Conservation (phyloP, 2,113 vertebrate genomes). For the Pterocles gutturalis region DNA sequence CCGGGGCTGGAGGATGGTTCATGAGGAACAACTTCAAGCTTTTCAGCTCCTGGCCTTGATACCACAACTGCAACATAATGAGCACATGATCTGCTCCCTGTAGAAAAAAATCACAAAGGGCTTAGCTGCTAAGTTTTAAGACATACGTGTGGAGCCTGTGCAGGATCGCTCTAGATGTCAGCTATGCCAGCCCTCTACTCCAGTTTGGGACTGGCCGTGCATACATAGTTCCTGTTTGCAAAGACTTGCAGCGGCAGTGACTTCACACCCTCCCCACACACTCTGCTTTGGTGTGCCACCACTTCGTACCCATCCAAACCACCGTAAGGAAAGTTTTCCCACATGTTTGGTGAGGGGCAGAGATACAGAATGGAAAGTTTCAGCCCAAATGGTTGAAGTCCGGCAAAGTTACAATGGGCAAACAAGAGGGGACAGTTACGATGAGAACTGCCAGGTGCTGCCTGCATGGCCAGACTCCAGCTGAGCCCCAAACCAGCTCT, state of each 20-base stretch:
- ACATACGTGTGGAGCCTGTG: neutral
- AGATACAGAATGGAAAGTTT: conserved; percentile 52
- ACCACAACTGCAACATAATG: rapidly evolving
- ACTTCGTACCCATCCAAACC: neutral
- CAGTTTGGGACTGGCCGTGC: neutral
- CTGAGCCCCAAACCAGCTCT: neutral
- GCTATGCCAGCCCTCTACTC: neutral
- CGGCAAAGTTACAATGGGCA: neutral
- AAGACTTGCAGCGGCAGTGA: neutral
- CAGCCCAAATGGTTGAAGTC: neutral
- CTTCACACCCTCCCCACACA: neutral
- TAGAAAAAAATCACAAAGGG: neutral
- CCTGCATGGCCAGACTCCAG: rapidly evolving
- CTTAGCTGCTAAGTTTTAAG: neutral
- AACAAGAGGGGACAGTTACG: neutral
- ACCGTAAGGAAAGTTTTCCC: neutral
- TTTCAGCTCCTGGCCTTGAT: neutral
- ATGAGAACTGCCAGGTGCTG: conserved; percentile 47
- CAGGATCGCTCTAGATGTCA: neutral
- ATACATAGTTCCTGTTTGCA: rapidly evolving
- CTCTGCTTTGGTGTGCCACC: rapidly evolving
- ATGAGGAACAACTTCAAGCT: neutral
- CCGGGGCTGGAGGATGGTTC: neutral
- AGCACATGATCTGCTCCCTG: neutral
- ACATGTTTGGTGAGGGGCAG: neutral